Percentiles rank a stretch among this genome's conserved stretches.
phyloP scores from a whole-genome alignment of 2,888 invertebrate species.

The Parnassius orleans region DNA sequence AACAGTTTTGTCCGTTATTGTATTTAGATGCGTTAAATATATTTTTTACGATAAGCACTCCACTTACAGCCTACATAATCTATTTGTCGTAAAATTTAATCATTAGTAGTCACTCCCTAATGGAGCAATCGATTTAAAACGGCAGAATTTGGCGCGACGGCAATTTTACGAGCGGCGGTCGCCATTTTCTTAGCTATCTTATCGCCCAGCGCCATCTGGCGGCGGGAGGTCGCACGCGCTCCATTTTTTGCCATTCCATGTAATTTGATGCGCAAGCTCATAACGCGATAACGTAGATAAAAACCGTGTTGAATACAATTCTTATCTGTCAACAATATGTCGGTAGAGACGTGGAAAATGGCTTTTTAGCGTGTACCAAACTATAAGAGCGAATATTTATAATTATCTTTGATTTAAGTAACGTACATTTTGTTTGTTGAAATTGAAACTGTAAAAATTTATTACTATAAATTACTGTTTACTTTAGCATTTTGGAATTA shows the following conservation, averaged over 20 bases:
- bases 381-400: not conserved
- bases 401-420: too few relatives aligned
- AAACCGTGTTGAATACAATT: constrained; percentile 8
- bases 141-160: constrained; percentile 14
- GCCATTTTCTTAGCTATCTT: constrained; percentile 18
- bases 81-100: constrained; percentile 5
- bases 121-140: constrained; percentile 10
- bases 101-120: constrained; percentile 10
- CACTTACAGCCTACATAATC: constrained; percentile 3
- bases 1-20: too few relatives aligned
- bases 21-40: too few relatives aligned
- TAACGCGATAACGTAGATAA: constrained; percentile 21
- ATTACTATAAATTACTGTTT: too few relatives aligned
- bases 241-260: constrained; percentile 13
- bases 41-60: too few relatives aligned
- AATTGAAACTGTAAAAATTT: too few relatives aligned
- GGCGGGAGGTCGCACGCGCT: constrained; percentile 23
- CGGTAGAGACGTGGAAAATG: constrained; percentile 11
- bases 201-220: constrained; percentile 22
- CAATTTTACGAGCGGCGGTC: constrained; percentile 18
- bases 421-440: too few relatives aligned
- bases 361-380: constrained; percentile 1
- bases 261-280: constrained; percentile 13
- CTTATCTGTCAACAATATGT: constrained; percentile 12
- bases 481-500: too few relatives aligned